These are phyloP conservation scores for Apamea anceps DNA, from an alignment of 2,888 invertebrate genomes.

Conservation along the genomic window DNA sequence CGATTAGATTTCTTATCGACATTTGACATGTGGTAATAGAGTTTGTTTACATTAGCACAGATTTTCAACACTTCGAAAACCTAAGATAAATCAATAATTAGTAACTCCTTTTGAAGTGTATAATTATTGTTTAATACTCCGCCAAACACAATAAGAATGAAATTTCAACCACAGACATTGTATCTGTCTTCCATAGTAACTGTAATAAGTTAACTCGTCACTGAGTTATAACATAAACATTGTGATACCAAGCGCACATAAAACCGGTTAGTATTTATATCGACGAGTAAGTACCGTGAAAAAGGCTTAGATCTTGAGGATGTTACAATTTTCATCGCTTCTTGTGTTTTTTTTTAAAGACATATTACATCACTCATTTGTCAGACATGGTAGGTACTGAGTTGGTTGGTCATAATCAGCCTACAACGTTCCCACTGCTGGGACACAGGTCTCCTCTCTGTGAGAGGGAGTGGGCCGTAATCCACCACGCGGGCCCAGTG, in stretches of 20 bases:
- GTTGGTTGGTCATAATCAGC: too few relatives aligned
- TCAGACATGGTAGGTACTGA: too few relatives aligned
- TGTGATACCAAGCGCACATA: not conserved
- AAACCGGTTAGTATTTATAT: not conserved
- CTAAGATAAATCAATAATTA: not conserved
- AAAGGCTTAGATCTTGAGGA: not conserved
- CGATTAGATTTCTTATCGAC: constrained; percentile 32
- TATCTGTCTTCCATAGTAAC: too few relatives aligned
- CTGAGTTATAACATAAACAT: not conserved
- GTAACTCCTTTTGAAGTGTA: too few relatives aligned
- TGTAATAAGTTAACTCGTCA: not conserved
- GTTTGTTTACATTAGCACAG: constrained; percentile 35
- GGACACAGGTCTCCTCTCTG: too few relatives aligned
- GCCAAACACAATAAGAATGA: not conserved
- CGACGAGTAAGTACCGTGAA: not conserved
- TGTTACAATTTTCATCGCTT: constrained; percentile 5
- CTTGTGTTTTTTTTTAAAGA: not conserved
- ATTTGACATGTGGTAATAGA: not conserved
- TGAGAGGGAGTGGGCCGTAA: too few relatives aligned
- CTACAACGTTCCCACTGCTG: too few relatives aligned
- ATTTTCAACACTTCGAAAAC: constrained; percentile 17
- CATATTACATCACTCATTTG: too few relatives aligned
- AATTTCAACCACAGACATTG: not conserved
- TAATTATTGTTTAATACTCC: not conserved
- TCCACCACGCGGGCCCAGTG: too few relatives aligned